Conservation (phyloP, 92 coral and sea anemone genomes). For the Pocillopora meandrina region DNA sequence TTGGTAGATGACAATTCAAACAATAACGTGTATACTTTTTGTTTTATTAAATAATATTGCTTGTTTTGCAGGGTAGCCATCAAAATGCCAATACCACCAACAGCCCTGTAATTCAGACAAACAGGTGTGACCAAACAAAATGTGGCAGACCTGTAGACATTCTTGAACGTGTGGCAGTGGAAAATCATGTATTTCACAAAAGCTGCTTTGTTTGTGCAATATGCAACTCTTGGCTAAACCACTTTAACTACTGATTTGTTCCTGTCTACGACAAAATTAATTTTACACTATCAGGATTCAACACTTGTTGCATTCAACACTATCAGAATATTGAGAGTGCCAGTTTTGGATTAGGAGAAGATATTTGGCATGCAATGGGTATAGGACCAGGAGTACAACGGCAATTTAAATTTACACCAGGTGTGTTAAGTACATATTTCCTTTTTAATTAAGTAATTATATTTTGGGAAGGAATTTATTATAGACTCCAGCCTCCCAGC, state of each 20-base stretch:
- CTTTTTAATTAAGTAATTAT: too few relatives aligned
- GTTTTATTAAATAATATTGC: not conserved
- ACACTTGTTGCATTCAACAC: slow-evolving; percentile 69
- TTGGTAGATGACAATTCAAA: too few relatives aligned
- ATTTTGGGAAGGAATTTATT: too few relatives aligned
- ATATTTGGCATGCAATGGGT: slow-evolving; percentile 76
- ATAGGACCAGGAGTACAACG: slow-evolving; percentile 94
- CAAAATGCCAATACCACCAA: not conserved
- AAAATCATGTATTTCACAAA: slow-evolving; percentile 87
- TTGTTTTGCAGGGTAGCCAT: not conserved
- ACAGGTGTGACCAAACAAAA: slow-evolving; percentile 68
- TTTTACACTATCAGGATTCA: slow-evolving; percentile 47
- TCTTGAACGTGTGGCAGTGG: slow-evolving; percentile 85
- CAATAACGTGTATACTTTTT: too few relatives aligned
- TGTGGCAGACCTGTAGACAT: slow-evolving; percentile 72
- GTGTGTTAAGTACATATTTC: slow-evolving; percentile 20
- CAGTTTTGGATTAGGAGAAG: slow-evolving; percentile 76
- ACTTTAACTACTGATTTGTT: slow-evolving; percentile 93
- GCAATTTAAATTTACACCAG: slow-evolving; percentile 82
- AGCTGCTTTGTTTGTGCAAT: slow-evolving; percentile 94
- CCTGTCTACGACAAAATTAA: slow-evolving; percentile 80
- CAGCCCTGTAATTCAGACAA: slow-evolving; percentile 41
- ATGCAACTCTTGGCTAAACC: slow-evolving; percentile 82
- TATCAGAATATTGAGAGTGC: slow-evolving; percentile 92
- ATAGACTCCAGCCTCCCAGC: too few relatives aligned